Base-by-base conservation (phyloP, 35 echinoderm and acorn worm species). In the Apostichopus californicus region DNA sequence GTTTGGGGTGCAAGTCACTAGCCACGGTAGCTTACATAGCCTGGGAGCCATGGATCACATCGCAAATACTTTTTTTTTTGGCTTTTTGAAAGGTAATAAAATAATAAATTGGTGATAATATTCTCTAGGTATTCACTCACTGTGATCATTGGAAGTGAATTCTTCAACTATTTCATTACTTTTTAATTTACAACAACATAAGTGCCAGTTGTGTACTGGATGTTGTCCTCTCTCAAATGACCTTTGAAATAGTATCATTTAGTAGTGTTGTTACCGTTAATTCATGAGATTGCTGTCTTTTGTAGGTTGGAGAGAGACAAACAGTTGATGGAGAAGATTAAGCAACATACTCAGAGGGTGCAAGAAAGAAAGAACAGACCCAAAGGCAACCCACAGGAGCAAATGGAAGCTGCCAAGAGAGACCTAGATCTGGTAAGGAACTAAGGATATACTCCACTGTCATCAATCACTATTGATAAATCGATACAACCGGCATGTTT, bases 361-460 rank as follows among this genome's bases (percentile, higher is more conserved):
- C 86, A 91, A 23, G 92, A 96, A 61, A 96, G 95, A 57, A 93
- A 93, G 63, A 81, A 88, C 5, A 77, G 21, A 12, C 95, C 95
- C 18, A 93, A 90, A 73, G 95, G 95, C 17, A 96, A 88, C 24
- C 95, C 95, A 55, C 81, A 64, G 26, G 95, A 96, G n/a, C 89
- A 91, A 84, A 93, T 96, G 82, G 95, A 93, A 92, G 92, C 95
- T 79, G 91, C 95, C 17, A 93, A 96, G 82, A 93, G 65, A 81
- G 95, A 96, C 63, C 89, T 96, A 65, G 92, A 96, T 58, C 79
- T 96, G 95, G 95, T 96, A 89, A 89, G 24, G 24, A 25, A 25
- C 24, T 25, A 25, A 25, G 28, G 9, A 89, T 28, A 71, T 7
- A 17, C 25, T 77, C 17, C 4, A 5, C 8, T 53, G 34, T 5